Evolutionary conservation across 2,113 vertebrate genomes (phyloP).

Genomic region (Nipponia nippon): DNA sequence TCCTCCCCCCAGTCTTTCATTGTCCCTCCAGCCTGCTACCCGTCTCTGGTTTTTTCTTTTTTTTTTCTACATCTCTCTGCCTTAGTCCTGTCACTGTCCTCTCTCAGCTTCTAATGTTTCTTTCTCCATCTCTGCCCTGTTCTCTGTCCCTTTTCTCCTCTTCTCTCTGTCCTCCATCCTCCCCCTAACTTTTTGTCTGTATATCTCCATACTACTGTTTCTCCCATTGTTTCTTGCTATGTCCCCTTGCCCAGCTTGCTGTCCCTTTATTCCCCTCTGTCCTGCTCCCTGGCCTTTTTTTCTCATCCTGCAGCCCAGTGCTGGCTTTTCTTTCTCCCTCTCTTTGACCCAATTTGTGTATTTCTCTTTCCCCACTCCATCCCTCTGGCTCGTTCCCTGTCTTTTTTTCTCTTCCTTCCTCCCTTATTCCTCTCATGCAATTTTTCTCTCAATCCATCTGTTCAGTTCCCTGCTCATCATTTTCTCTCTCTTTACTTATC

Average conservation of each 20-base stretch:
- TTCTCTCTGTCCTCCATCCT: neutral
- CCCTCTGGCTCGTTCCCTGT: neutral
- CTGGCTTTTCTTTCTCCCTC: neutral
- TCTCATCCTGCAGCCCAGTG: neutral
- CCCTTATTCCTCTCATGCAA: neutral
- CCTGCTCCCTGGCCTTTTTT: neutral
- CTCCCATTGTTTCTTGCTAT: neutral
- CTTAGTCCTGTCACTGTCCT: neutral
- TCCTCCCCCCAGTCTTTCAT: neutral
- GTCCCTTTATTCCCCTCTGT: too few relatives aligned
- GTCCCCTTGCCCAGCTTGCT: neutral
- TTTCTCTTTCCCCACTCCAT: neutral
- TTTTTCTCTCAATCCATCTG: neutral
- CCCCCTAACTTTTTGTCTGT: neutral
- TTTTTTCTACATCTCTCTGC: neutral
- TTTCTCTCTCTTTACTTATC: too few relatives aligned
- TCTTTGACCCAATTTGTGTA: neutral
- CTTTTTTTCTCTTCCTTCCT: too few relatives aligned
- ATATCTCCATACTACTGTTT: neutral
- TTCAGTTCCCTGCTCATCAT: too few relatives aligned
- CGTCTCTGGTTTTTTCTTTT: neutral
- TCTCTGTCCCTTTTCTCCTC: neutral
- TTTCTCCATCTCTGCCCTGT: neutral
- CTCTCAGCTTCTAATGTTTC: neutral
- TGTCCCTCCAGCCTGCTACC: neutral